Percentiles rank a stretch among this genome's conserved stretches.
Conservation (phyloP, 2,888 invertebrate species). For the Drosophila anomalipes region DNA sequence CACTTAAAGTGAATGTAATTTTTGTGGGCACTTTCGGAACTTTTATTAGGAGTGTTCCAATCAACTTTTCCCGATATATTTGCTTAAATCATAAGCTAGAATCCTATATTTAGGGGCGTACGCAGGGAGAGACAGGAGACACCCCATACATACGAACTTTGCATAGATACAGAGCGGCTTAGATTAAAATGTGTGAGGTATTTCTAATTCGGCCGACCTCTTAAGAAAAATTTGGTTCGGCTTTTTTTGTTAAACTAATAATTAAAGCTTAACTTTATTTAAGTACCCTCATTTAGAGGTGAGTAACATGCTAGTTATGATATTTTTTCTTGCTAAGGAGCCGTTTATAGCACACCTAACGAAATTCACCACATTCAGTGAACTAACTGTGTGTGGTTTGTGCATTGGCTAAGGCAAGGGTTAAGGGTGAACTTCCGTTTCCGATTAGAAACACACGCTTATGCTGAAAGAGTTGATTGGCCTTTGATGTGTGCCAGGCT, state of each 20-base stretch:
- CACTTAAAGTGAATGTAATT: conserved; percentile 3
- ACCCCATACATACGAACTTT: neutral
- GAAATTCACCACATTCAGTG: conserved; percentile 35
- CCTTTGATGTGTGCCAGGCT: conserved; percentile 73
- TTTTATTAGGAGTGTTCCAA: neutral
- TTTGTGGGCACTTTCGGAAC: neutral
- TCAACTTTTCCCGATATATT: neutral
- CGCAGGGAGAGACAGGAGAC: neutral
- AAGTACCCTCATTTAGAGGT: neutral
- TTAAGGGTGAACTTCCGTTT: conserved; percentile 71
- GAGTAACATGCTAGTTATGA: neutral
- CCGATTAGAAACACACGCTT: conserved; percentile 65
- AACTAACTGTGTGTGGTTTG: conserved; percentile 24
- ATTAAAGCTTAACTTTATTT: neutral
- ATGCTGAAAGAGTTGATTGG: conserved; percentile 67
- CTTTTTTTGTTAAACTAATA: neutral
- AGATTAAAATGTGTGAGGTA: neutral
- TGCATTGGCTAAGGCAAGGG: conserved; percentile 48
- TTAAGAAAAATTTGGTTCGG: neutral
- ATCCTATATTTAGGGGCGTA: neutral
- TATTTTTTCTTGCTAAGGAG: neutral
- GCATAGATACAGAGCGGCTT: neutral
- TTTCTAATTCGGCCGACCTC: neutral
- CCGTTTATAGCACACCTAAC: conserved; percentile 33
- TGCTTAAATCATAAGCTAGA: neutral